These are phyloP conservation scores for Turdus rufiventris DNA, from an alignment of 2,113 vertebrate genomes.

Conservation along the genomic window DNA sequence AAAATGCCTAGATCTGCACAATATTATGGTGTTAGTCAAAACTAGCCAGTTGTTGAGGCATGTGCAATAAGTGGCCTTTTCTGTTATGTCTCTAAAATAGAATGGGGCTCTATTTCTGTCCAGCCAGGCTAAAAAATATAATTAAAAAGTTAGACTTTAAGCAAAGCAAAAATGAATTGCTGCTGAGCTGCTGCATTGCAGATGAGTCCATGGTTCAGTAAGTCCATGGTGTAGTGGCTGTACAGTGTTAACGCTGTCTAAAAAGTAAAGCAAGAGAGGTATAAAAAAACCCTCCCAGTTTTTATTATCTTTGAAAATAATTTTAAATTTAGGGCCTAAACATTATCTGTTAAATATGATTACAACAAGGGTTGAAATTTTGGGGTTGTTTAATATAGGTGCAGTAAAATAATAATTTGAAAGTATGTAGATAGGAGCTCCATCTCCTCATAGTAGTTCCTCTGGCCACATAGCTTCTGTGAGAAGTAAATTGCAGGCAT, in stretches of 20 bases:
- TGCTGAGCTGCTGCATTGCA: not conserved
- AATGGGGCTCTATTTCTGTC: not conserved
- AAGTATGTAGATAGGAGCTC: not conserved
- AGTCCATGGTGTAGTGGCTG: not conserved
- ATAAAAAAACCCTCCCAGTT: not conserved
- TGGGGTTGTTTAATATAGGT: not conserved
- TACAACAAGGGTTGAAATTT: not conserved
- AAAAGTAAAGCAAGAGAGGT: not conserved
- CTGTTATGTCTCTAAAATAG: not conserved
- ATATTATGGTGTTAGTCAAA: not conserved
- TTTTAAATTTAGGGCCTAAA: not conserved
- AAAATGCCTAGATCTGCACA: not conserved
- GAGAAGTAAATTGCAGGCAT: not conserved
- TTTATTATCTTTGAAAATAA: not conserved
- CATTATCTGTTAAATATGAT: not conserved
- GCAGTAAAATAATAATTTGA: not conserved
- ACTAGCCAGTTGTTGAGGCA: not conserved
- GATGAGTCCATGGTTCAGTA: not conserved
- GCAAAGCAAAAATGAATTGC: not conserved
- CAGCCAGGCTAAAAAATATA: not conserved
- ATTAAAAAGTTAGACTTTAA: not conserved
- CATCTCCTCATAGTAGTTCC: not conserved
- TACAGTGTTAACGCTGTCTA: not conserved
- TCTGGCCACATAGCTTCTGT: not conserved
- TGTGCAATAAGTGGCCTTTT: not conserved